Percentiles rank a stretch among this genome's conserved stretches.
phyloP scores from a whole-genome alignment of 2,113 vertebrate species.

The Clupea harengus region DNA sequence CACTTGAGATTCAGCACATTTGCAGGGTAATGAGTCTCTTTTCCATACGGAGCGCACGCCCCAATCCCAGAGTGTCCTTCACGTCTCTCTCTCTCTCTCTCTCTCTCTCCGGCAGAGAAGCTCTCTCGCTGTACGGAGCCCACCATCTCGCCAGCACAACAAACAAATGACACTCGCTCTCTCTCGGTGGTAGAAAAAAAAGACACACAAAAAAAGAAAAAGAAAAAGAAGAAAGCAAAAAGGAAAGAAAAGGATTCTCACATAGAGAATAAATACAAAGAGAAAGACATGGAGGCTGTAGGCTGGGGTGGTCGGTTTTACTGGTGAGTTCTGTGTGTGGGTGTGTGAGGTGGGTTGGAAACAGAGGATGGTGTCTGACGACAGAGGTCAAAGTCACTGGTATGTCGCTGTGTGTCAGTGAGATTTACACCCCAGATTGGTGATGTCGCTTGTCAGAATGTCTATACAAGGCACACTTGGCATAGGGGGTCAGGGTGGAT shows the following conservation, averaged over 20 bases:
- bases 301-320: too few species aligned
- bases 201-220: neutral
- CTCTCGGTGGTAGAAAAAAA: neutral
- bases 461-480: too few species aligned
- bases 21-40: conserved; percentile 57
- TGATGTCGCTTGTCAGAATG: too few species aligned
- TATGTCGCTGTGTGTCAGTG: too few species aligned
- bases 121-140: neutral
- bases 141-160: neutral
- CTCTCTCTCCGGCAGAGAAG: neutral
- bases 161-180: neutral
- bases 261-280: neutral
- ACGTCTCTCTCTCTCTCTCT: too few species aligned
- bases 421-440: too few species aligned
- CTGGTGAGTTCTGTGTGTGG: too few species aligned
- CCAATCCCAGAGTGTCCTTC: neutral
- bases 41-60: conserved; percentile 17
- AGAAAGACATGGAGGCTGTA: neutral
- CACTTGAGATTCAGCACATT: conserved; percentile 51
- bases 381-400: too few species aligned
- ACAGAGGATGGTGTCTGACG: too few species aligned
- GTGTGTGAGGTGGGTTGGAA: too few species aligned
- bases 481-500: too few species aligned
- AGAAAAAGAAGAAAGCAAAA: neutral
- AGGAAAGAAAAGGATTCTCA: neutral